Conservation (phyloP, 2,113 vertebrate genomes). For the Tachysurus vachellii region DNA sequence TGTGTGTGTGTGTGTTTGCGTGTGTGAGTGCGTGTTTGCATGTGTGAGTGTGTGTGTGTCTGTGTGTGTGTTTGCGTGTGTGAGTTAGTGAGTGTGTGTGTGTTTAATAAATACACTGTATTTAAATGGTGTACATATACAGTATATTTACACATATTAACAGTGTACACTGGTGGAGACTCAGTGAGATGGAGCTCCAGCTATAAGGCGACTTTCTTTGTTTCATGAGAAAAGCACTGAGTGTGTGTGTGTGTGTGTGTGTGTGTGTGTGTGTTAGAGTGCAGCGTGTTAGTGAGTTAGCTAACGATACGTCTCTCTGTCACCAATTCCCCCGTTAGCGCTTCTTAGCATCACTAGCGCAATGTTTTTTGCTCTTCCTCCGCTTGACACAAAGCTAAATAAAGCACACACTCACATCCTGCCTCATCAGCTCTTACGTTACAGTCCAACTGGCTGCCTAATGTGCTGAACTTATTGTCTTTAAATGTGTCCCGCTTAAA, state of each 20-base stretch:
- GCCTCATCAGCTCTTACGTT: not conserved
- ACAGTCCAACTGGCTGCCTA: not conserved
- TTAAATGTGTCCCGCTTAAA: not conserved
- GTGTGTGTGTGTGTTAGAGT: too few species aligned
- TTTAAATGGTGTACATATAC: not conserved
- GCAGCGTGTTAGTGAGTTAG: too few species aligned
- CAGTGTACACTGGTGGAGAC: not conserved
- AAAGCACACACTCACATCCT: not conserved
- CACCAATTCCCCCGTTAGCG: not conserved
- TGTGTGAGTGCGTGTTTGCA: too few species aligned
- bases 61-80: too few species aligned
- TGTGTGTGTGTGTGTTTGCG: too few species aligned
- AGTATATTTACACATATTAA: too few species aligned
- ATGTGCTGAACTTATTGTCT: not conserved
- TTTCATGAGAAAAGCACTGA: not conserved
- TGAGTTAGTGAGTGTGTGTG: too few species aligned
- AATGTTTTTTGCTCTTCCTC: not conserved
- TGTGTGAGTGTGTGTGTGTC: too few species aligned
- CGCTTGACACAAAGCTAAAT: too few species aligned
- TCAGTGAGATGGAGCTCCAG: not conserved
- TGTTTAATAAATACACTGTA: too few species aligned
- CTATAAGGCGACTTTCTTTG: not conserved
- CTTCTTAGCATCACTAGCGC: not conserved
- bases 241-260: too few species aligned
- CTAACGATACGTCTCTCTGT: too few species aligned